Evolutionary conservation across 2,113 vertebrate genomes (phyloP), one percentile per base, ranked within the genome.

Genomic region (Felis chaus): DNA sequence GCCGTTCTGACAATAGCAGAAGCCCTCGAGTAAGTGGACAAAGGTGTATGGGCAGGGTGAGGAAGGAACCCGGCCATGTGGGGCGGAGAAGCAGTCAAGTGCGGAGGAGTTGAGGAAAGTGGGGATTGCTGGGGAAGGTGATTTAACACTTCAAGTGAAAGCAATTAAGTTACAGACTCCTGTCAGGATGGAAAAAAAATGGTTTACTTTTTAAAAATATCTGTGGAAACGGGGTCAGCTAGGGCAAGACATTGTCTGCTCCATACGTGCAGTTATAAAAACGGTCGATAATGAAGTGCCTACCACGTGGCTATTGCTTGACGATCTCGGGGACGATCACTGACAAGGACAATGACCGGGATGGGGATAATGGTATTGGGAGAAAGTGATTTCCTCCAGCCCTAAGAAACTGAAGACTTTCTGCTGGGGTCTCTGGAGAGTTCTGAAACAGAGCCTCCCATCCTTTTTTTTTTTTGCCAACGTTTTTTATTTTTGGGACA

Each of bases 61-160:
- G 41, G 39, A 5, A 33, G 68, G 69, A n/a, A 8, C 25, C 50
- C 0, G 0, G n/a, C 33, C 0, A 2, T 1, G 0, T 4, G 2
- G 45, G 69, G 87, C 1, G 19, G 55, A 87, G 89, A 57, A 87
- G 33, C 25, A 13, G 65, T 15, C 6, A 48, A 33, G 36, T 23
- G 16, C 1, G 21, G 61, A 39, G 16, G 66, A 39, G 27, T 14
- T 16, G 9, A 80, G 50, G 39, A 65, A 68, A 80, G 57, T 19
- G 31, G n/a, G 10, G 14, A 23, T 36, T 15, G 50, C 66, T 23
- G 13, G 39, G 5, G 71, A 45, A 50, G 73, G 53, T 25, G 69
- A 83, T 79, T 57, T 63, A 85, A 76, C 61, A 63, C 36, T 23
- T 5, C 10, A 50, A 88, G 50, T 25, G 71, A 96, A 76, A 95